Percentiles rank a stretch among this genome's conserved stretches.
Evolutionary conservation across 1,140 invertebrate genomes (phyloP).

Genomic region (Drosophila ironensis): DNA sequence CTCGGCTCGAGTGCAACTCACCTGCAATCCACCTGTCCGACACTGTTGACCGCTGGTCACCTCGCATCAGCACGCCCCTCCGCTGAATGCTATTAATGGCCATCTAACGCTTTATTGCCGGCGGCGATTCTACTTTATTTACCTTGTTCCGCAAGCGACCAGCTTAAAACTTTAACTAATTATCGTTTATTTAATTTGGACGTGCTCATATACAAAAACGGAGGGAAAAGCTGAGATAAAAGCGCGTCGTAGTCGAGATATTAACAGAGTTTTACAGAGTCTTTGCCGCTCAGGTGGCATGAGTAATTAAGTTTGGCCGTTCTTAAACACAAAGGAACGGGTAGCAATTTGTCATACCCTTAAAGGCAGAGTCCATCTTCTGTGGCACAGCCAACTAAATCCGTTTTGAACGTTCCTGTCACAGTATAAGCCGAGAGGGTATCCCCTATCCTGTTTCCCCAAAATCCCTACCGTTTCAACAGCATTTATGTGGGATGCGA

Average conservation of each 20-base stretch:
- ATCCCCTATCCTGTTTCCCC: too few species aligned
- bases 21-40: slow-evolving; percentile 21
- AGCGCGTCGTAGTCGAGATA: background rate
- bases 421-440: too few species aligned
- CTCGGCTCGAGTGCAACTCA: background rate
- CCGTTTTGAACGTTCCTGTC: too few species aligned
- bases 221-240: background rate
- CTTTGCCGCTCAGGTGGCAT: slow-evolving; percentile 63
- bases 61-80: background rate
- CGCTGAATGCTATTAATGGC: slow-evolving; percentile 16
- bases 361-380: too few species aligned
- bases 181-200: slow-evolving; percentile 72
- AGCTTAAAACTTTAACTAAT: slow-evolving; percentile 73
- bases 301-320: slow-evolving; percentile 68
- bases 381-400: too few species aligned
- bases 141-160: slow-evolving; percentile 58
- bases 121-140: slow-evolving; percentile 60
- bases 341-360: background rate
- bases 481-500: slow-evolving; percentile 9
- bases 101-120: slow-evolving; percentile 37
- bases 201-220: slow-evolving; percentile 10
- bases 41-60: slow-evolving; percentile 10
- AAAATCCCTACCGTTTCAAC: slow-evolving; percentile 1
- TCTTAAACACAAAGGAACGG: background rate
- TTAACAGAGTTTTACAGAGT: slow-evolving; percentile 40